Conservation (phyloP, 2,797 vertebrate species). For the Smutsia gigantea region DNA sequence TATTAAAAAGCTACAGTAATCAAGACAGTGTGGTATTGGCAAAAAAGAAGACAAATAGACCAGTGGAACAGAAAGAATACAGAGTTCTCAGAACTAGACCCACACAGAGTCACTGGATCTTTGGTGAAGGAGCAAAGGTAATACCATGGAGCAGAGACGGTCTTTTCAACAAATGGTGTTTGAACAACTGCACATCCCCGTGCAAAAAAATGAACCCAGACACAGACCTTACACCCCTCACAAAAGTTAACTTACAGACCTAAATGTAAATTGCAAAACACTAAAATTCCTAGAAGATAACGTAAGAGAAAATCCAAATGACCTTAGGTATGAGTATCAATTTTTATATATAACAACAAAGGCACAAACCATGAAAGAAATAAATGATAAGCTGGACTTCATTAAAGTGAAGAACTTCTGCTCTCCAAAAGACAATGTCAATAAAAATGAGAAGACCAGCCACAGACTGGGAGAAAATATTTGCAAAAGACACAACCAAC, state of each 20-base stretch:
- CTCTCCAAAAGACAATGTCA: neutral
- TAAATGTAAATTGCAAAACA: neutral
- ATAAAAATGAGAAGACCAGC: neutral
- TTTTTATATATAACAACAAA: neutral
- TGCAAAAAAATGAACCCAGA: neutral
- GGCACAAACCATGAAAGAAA: neutral
- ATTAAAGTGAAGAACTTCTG: neutral
- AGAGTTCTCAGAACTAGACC: neutral
- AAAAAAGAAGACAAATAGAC: neutral
- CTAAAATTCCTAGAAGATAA: too few species aligned
- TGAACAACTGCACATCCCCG: neutral
- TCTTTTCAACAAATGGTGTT: neutral
- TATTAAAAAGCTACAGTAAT: neutral
- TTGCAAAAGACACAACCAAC: neutral
- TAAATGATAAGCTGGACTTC: neutral
- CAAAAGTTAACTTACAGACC: neutral
- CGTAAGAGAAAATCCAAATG: neutral
- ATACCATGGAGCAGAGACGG: neutral
- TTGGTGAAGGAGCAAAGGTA: neutral
- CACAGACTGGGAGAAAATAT: neutral
- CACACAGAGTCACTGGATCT: neutral
- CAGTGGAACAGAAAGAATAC: neutral
- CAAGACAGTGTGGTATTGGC: neutral
- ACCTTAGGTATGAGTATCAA: neutral
- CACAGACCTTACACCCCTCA: neutral